Evolutionary conservation across 2,113 vertebrate genomes (phyloP).

Genomic region (Anguilla japonica): DNA sequence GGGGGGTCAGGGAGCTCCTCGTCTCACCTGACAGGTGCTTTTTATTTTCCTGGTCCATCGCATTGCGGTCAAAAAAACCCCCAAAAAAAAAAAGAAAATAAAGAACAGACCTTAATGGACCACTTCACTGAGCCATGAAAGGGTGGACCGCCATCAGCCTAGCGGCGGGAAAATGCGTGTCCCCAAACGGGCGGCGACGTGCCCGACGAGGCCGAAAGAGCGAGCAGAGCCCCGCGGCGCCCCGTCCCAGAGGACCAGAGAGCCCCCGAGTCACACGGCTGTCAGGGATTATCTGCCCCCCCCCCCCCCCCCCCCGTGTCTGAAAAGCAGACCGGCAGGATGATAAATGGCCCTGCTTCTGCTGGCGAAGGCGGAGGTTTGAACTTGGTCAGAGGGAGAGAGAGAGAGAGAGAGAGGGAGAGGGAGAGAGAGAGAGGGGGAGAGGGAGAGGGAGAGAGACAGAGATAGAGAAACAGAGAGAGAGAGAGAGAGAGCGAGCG

Average conservation of each 20-base stretch:
- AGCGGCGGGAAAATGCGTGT: background rate
- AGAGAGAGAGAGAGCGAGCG: too few relatives aligned
- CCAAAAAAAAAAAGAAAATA: too few relatives aligned
- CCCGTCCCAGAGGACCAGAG: background rate
- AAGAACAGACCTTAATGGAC: background rate
- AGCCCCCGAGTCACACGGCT: background rate
- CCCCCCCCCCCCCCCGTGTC: background rate
- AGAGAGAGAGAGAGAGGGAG: background rate
- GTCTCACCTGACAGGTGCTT: background rate
- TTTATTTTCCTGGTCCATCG: background rate
- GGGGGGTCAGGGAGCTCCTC: background rate
- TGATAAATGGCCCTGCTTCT: conserved; percentile 19
- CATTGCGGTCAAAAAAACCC: background rate
- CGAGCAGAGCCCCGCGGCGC: background rate
- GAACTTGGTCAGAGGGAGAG: background rate
- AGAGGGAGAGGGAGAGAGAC: too few relatives aligned
- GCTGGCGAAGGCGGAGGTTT: background rate
- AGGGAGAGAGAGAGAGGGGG: background rate
- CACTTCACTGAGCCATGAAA: background rate
- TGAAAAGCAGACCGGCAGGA: conserved; percentile 9
- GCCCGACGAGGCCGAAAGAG: background rate
- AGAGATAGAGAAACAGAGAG: too few relatives aligned
- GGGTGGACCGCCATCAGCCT: background rate
- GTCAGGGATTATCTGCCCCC: background rate
- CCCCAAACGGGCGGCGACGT: background rate